These are phyloP conservation scores for Todiramphus saurophagus DNA, from an alignment of 2,113 vertebrate species.

Conservation along the genomic window DNA sequence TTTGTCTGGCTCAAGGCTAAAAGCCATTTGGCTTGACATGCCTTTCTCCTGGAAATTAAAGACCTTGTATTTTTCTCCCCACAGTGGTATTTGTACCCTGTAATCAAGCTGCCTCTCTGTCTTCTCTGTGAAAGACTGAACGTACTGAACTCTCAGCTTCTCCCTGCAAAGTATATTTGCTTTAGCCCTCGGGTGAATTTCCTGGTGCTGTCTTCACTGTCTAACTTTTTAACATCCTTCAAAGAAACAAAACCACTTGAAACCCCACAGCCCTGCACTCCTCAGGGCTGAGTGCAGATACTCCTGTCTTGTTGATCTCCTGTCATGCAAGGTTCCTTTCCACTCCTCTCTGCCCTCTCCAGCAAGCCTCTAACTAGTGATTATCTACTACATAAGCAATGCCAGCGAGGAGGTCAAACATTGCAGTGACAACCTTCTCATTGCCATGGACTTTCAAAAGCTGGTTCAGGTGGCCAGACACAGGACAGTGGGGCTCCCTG, in stretches of 20 bases:
- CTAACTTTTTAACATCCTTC: background rate
- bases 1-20: background rate
- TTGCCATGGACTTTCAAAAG: background rate
- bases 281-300: background rate
- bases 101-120: constrained; percentile 11
- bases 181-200: background rate
- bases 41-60: constrained; percentile 16
- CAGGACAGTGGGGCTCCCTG: background rate
- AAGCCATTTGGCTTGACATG: background rate
- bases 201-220: background rate
- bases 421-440: background rate
- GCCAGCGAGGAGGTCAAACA: background rate
- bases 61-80: background rate
- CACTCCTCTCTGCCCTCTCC: background rate
- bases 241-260: background rate
- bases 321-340: background rate
- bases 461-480: background rate
- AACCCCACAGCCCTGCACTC: background rate
- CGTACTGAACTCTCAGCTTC: background rate
- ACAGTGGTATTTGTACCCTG: background rate
- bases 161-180: background rate
- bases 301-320: background rate
- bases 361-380: background rate
- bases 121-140: background rate
- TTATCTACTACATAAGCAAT: background rate